Evolutionary conservation across 2,888 invertebrate species (phyloP).

Genomic region (Pristionchus japonicus): DNA sequence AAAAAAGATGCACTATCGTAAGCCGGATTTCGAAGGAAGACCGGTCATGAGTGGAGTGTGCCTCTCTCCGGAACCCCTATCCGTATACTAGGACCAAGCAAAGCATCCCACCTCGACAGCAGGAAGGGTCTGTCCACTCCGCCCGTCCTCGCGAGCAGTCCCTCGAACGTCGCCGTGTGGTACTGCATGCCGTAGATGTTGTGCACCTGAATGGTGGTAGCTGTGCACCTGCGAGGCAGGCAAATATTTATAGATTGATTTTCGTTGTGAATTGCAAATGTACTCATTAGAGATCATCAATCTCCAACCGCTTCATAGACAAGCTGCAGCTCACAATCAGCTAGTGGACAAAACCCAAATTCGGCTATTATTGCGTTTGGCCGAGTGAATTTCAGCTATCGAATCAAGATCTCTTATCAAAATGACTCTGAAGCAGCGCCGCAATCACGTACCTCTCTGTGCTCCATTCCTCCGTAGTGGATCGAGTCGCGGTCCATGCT

Average conservation of each 20-base stretch:
- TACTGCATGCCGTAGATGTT: constrained; percentile 73
- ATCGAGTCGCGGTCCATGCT: constrained; percentile 92
- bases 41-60: no score
- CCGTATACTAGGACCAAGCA: no score
- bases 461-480: constrained; percentile 79
- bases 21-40: no score
- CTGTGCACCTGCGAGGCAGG: no score
- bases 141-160: constrained; percentile 80
- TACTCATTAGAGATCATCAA: not conserved
- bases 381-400: no score
- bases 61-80: no score
- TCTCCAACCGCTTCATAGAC: not conserved
- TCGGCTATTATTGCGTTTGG: no score
- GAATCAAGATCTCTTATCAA: no score
- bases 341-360: not conserved
- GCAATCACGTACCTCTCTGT: constrained; percentile 49
- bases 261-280: not conserved
- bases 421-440: no score
- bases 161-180: constrained; percentile 79
- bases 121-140: constrained; percentile 90
- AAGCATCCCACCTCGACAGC: constrained; percentile 82
- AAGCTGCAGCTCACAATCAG: not conserved
- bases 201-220: no score
- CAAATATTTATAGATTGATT: no score
- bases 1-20: no score